Percentiles rank a stretch among this genome's conserved stretches.
These are phyloP conservation scores for Hydrophis major DNA, from an alignment of 2,797 vertebrate species.

Conservation along the genomic window DNA sequence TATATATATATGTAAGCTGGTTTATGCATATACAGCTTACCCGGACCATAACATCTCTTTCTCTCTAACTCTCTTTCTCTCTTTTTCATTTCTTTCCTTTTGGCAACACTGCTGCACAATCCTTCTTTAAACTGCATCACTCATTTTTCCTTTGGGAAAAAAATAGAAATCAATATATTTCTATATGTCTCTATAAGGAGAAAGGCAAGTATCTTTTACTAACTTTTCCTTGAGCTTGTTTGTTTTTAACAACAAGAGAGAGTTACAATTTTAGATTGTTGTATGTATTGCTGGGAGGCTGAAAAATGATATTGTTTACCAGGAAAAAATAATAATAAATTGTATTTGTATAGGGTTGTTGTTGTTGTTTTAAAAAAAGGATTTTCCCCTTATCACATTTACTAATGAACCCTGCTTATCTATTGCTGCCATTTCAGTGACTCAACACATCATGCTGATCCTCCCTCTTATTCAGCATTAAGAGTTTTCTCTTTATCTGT, in stretches of 20 bases:
- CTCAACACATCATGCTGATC: constrained; percentile 20
- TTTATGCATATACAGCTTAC: not conserved
- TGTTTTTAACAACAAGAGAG: not conserved
- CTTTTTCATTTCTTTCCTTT: not conserved
- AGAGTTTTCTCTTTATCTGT: constrained; percentile 46
- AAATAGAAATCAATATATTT: not conserved
- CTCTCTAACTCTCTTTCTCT: not conserved
- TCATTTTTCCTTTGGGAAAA: not conserved
- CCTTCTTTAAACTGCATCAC: not conserved
- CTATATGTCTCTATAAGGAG: not conserved
- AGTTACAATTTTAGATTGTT: not conserved
- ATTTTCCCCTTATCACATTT: constrained; percentile 24
- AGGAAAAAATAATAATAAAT: constrained; percentile 11
- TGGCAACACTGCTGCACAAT: not conserved
- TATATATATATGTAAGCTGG: not conserved
- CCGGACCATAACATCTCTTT: not conserved
- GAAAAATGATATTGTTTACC: constrained; percentile 23
- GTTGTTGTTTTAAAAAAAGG: constrained; percentile 16
- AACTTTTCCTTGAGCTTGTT: not conserved
- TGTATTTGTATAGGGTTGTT: not conserved
- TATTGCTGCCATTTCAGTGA: constrained; percentile 50
- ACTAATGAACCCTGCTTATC: constrained; percentile 40
- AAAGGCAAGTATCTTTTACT: constrained; percentile 22
- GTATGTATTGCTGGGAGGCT: not conserved
- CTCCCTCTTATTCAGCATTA: constrained; percentile 58